phyloP scores from a whole-genome alignment of 2,113 vertebrate species.

The Acanthisitta chloris region DNA sequence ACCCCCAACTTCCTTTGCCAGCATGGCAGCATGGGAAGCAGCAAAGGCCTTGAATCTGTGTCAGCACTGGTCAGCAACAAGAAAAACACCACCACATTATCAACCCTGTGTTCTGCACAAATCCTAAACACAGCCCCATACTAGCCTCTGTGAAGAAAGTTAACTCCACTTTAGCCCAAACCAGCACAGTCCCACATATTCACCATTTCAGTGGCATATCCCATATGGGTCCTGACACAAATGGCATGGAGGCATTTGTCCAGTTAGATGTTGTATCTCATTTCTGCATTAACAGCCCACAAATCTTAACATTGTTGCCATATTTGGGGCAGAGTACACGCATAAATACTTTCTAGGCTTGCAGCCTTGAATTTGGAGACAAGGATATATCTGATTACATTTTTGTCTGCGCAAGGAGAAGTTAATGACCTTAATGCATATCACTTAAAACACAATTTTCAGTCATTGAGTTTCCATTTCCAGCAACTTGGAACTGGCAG shows the following conservation, averaged over 20 bases:
- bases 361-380: neutral
- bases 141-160: too few species aligned
- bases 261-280: neutral
- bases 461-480: neutral
- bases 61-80: too few species aligned
- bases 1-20: too few species aligned
- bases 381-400: neutral
- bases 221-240: neutral
- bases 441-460: neutral
- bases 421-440: neutral
- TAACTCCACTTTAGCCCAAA: too few species aligned
- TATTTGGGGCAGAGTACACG: neutral
- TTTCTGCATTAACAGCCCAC: neutral
- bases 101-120: too few species aligned
- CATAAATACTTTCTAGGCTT: neutral
- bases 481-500: neutral
- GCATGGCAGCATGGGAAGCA: too few species aligned
- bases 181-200: neutral
- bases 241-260: accelerated
- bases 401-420: neutral
- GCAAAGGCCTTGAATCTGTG: too few species aligned
- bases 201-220: neutral
- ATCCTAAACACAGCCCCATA: too few species aligned
- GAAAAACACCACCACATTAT: too few species aligned
- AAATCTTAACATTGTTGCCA: neutral